phyloP scores from a whole-genome alignment of 2,888 invertebrate genomes.

The Euproctis similis region DNA sequence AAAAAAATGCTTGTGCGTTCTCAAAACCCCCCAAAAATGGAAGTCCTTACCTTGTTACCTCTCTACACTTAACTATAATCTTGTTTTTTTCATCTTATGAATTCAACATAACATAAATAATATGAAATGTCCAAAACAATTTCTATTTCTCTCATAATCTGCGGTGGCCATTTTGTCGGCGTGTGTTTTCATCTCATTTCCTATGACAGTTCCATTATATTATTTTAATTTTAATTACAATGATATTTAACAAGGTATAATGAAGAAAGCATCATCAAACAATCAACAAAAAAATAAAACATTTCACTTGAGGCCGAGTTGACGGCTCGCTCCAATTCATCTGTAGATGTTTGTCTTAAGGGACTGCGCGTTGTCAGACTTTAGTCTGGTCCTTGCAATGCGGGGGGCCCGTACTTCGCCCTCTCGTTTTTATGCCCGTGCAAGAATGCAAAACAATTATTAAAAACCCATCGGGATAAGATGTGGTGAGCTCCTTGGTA shows the following conservation, averaged over 20 bases:
- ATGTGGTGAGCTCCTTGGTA: conserved; percentile 54
- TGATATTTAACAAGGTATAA: not conserved
- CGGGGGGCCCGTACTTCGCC: conserved; percentile 61
- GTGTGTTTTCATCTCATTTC: no score
- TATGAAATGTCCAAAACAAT: no score
- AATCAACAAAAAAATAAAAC: conserved; percentile 20
- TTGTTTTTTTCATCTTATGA: no score
- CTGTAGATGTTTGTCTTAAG: conserved; percentile 65
- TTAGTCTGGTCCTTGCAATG: conserved; percentile 64
- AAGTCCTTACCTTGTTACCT: no score
- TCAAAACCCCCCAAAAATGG: no score
- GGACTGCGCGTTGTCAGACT: conserved; percentile 71
- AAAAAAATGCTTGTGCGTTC: no score
- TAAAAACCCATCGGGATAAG: conserved; percentile 69
- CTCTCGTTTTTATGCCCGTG: conserved; percentile 73
- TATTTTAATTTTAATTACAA: no score
- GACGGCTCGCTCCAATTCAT: conserved; percentile 56
- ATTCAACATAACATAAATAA: no score
- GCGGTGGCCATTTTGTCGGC: no score
- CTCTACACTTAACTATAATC: no score
- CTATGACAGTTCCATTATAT: no score
- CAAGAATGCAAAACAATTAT: conserved; percentile 76
- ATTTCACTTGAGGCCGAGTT: conserved; percentile 30
- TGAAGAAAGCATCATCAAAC: conserved; percentile 1
- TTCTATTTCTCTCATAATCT: no score